Evolutionary conservation across 2,888 invertebrate genomes (phyloP).

Genomic region (Nebria salina): DNA sequence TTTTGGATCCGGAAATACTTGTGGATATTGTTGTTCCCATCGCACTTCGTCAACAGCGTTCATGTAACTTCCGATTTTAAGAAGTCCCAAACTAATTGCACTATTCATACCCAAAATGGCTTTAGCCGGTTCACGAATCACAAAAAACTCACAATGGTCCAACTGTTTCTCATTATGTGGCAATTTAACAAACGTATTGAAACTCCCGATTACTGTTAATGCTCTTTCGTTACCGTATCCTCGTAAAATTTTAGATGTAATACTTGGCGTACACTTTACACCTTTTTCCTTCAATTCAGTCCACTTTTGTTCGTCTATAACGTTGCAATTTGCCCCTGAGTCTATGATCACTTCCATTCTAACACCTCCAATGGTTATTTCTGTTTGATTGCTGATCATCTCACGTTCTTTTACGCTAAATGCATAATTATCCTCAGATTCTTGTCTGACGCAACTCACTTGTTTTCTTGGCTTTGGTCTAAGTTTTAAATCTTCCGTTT

Average conservation of each 20-base stretch:
- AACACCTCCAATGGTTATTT: background rate
- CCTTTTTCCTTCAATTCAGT: background rate
- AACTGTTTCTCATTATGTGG: background rate
- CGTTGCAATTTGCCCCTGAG: constrained; percentile 9
- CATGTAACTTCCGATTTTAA: background rate
- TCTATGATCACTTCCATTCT: constrained; percentile 4
- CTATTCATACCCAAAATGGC: background rate
- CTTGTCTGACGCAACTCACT: no score
- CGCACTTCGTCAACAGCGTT: background rate
- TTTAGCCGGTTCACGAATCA: no score
- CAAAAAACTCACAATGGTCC: no score
- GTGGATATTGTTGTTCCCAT: constrained; percentile 6
- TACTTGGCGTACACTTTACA: background rate
- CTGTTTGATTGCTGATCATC: background rate
- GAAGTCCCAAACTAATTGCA: background rate
- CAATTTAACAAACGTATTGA: background rate
- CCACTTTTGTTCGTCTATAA: background rate
- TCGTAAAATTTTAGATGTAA: background rate
- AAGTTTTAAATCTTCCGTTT: background rate
- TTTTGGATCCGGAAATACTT: constrained; percentile 4
- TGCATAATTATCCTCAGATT: no score
- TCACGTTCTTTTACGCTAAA: no score
- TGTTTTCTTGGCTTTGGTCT: no score
- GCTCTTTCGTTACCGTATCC: background rate
- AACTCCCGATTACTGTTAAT: no score